A percentile compares a stretch with the other conserved stretches of the same genome.
Conservation (phyloP, 2,888 invertebrate genomes). For the Apotomis turbidana region DNA sequence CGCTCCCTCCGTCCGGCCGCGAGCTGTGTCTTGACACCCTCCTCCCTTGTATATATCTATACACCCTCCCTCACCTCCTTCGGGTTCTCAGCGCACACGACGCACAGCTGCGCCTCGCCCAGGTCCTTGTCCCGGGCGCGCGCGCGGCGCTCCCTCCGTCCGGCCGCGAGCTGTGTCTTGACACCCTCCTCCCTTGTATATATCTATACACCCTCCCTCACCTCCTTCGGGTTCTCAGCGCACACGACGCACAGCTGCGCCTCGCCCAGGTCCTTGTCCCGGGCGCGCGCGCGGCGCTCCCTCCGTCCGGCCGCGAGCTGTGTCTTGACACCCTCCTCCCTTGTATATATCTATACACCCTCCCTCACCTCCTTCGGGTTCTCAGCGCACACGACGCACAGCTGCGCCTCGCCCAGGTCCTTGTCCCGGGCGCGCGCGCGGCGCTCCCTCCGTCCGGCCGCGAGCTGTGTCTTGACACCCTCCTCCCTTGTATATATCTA, state of each 20-base stretch:
- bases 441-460: constrained; percentile 74
- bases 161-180: constrained; percentile 85
- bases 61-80: constrained; percentile 85
- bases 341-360: too few species aligned
- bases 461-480: constrained; percentile 79
- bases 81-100: constrained; percentile 93
- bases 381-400: too few species aligned
- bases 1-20: not conserved
- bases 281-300: too few species aligned
- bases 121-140: constrained; percentile 86
- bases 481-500: too few species aligned
- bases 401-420: too few species aligned
- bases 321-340: too few species aligned
- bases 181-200: constrained; percentile 85
- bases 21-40: not conserved
- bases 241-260: too few species aligned
- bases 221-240: too few species aligned
- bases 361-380: not conserved
- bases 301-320: too few species aligned
- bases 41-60: not conserved
- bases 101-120: constrained; percentile 88
- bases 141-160: constrained; percentile 86
- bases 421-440: too few species aligned
- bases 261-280: too few species aligned
- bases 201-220: too few species aligned